These are phyloP conservation scores for Diarsia rubi DNA, from an alignment of 2,888 invertebrate genomes.

Conservation along the genomic window DNA sequence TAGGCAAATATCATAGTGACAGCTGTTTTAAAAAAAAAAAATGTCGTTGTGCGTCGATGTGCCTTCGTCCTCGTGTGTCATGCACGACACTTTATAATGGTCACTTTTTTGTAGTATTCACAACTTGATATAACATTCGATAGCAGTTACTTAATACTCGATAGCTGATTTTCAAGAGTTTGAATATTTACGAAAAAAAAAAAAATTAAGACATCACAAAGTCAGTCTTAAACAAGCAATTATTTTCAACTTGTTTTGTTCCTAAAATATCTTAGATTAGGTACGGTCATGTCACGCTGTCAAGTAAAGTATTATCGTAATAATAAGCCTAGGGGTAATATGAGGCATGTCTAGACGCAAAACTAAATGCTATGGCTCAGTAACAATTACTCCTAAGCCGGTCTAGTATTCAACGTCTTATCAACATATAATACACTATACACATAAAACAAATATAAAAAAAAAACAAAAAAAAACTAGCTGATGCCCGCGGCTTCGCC, in stretches of 20 bases:
- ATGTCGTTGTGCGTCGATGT: too few relatives aligned
- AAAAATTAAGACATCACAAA: neutral
- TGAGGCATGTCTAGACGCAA: neutral
- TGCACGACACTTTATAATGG: too few relatives aligned
- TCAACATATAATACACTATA: too few relatives aligned
- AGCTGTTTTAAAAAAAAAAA: too few relatives aligned
- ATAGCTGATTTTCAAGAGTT: neutral
- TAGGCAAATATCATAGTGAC: too few relatives aligned
- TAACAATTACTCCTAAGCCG: neutral
- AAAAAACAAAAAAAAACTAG: too few relatives aligned
- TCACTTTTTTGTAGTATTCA: neutral
- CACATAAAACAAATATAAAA: too few relatives aligned
- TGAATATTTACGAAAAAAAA: neutral
- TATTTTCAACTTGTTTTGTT: conserved; percentile 5
- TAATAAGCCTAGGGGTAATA: conserved; percentile 6
- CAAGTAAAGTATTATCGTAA: neutral
- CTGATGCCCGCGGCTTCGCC: too few relatives aligned
- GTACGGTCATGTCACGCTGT: conserved; percentile 1
- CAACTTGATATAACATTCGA: neutral
- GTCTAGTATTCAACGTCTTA: neutral
- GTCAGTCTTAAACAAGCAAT: neutral
- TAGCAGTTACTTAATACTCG: neutral
- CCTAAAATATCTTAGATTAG: conserved; percentile 1
- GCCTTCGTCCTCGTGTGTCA: too few relatives aligned
- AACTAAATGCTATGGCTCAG: conserved; percentile 4